Conservation (phyloP, 2,888 invertebrate genomes). For the Coenonympha glycerion region DNA sequence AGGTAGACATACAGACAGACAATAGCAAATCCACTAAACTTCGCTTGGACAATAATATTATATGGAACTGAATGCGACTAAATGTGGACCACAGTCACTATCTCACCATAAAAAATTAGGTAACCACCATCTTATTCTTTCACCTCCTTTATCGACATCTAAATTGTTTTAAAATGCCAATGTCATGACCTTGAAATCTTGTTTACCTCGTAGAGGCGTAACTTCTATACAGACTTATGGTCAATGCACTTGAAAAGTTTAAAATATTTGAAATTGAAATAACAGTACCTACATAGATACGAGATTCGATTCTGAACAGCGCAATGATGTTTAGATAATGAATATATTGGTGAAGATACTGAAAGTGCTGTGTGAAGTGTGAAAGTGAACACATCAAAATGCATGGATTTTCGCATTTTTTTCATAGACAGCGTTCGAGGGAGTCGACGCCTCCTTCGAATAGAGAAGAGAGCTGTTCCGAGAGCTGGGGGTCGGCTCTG, state of each 20-base stretch:
- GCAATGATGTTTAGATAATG: not conserved
- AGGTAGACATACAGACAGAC: too few relatives aligned
- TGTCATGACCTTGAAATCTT: constrained; percentile 3
- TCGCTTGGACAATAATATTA: too few relatives aligned
- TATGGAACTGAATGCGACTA: not conserved
- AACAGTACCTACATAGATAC: not conserved
- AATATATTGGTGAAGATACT: not conserved
- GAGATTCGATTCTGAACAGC: constrained; percentile 15
- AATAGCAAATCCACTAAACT: too few relatives aligned
- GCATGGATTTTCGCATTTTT: constrained; percentile 53
- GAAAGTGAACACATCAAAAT: constrained; percentile 15
- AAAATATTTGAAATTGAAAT: not conserved
- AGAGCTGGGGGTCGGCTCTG: constrained; percentile 63
- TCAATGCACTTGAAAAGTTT: constrained; percentile 4
- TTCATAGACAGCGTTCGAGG: constrained; percentile 54
- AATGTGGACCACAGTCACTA: not conserved
- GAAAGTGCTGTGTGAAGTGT: constrained; percentile 5
- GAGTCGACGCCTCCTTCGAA: constrained; percentile 52
- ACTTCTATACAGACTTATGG: not conserved
- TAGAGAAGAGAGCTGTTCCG: constrained; percentile 60
- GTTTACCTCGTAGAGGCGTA: constrained; percentile 6
- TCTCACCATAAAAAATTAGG: constrained; percentile 1
- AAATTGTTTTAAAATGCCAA: constrained; percentile 2
- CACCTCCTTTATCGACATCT: constrained; percentile 1
- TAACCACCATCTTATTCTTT: not conserved